These are phyloP conservation scores for Halichoerus grypus DNA, from an alignment of 2,113 vertebrate genomes.

Conservation along the genomic window DNA sequence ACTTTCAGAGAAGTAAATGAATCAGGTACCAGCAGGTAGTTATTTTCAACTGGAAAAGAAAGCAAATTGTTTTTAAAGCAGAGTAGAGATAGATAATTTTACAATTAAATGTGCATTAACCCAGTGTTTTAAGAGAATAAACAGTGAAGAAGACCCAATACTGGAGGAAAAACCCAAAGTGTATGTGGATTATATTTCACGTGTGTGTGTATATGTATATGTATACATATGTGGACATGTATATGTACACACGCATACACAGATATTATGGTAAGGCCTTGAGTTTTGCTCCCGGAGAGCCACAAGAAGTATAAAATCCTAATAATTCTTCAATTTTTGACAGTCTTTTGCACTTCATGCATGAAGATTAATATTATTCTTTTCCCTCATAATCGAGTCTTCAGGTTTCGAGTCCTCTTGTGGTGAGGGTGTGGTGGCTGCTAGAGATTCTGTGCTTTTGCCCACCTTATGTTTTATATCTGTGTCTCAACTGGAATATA, in stretches of 20 bases:
- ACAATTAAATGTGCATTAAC: neutral
- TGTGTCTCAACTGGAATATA: neutral
- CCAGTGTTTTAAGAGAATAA: constrained; percentile 55
- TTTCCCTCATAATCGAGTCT: neutral
- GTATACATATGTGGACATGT: neutral
- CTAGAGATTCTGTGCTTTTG: neutral
- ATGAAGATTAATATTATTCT: neutral
- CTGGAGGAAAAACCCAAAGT: neutral
- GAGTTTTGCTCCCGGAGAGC: neutral
- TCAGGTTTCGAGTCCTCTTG: neutral
- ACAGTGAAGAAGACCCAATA: neutral
- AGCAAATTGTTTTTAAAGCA: neutral
- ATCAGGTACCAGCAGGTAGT: neutral
- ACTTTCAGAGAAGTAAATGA: constrained; percentile 13
- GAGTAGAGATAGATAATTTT: neutral
- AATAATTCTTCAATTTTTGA: neutral
- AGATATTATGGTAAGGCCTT: neutral
- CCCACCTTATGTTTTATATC: neutral
- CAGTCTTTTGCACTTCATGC: neutral
- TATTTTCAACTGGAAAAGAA: neutral
- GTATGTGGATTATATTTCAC: neutral
- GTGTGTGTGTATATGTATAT: neutral
- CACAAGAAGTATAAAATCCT: neutral
- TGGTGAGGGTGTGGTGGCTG: neutral
- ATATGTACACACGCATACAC: neutral